phyloP scores from a whole-genome alignment of 2,797 vertebrate species.

The Gymnothorax reevesii region DNA sequence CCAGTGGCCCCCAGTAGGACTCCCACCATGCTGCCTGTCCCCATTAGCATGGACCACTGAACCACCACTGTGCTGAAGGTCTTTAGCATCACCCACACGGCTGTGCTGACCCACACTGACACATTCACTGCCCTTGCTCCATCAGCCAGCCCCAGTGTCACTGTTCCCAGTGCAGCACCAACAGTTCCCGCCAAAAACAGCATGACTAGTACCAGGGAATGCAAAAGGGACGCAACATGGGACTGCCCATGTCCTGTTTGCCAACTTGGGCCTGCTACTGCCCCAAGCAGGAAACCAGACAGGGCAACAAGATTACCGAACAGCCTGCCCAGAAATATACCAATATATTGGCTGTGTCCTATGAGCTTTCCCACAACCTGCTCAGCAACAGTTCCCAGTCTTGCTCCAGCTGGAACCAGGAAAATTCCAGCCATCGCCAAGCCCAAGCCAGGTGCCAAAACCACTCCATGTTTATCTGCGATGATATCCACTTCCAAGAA shows the following conservation, averaged over 20 bases:
- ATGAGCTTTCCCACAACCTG: background rate
- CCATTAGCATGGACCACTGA: conserved; percentile 21
- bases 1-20: conserved; percentile 46
- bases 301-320: background rate
- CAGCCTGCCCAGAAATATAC: background rate
- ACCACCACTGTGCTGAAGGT: conserved; percentile 10
- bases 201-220: background rate
- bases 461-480: background rate
- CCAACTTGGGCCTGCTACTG: background rate
- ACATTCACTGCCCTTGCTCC: background rate
- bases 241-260: background rate
- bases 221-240: background rate
- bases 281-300: background rate
- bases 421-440: background rate
- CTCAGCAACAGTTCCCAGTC: background rate
- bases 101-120: background rate
- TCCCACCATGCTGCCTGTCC: conserved; percentile 45
- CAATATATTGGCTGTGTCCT: background rate
- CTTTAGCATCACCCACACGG: background rate
- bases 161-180: background rate
- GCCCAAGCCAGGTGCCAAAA: background rate
- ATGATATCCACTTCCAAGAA: background rate
- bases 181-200: background rate
- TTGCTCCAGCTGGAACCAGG: background rate
- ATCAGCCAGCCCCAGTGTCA: background rate